Conservation (phyloP, 2,888 invertebrate genomes). For the Lepidonotus clava region DNA sequence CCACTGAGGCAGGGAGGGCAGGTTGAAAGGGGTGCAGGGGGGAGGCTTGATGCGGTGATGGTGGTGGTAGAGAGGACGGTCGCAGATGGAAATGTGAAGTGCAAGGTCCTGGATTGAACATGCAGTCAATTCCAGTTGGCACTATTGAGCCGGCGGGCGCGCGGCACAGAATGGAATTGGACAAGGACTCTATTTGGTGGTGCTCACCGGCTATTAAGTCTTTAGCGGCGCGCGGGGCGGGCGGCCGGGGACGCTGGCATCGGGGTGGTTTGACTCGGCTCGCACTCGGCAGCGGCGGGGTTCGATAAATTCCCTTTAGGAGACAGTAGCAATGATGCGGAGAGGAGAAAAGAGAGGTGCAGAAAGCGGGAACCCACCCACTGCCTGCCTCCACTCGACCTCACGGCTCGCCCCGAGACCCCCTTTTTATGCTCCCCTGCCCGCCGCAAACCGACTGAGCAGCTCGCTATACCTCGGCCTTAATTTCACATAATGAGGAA, state of each 20-base stretch:
- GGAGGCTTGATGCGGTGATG: neutral
- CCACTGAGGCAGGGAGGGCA: neutral
- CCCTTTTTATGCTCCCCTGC: too few species aligned
- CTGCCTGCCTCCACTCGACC: neutral
- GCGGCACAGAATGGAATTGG: neutral
- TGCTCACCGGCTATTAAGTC: conserved; percentile 11
- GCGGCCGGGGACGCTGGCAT: too few species aligned
- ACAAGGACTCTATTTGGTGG: conserved; percentile 9
- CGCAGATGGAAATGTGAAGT: conserved; percentile 10
- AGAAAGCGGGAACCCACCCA: neutral
- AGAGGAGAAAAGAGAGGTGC: too few species aligned
- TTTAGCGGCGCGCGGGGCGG: neutral
- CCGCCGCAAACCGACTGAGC: too few species aligned
- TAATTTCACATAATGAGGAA: too few species aligned
- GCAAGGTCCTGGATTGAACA: conserved; percentile 18
- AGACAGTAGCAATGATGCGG: too few species aligned
- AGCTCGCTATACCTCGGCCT: neutral
- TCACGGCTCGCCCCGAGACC: neutral
- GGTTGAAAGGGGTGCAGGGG: neutral
- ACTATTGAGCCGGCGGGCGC: neutral
- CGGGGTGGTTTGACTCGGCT: too few species aligned
- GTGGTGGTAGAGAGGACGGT: neutral
- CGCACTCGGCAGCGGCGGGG: too few species aligned
- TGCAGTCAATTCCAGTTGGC: conserved; percentile 13
- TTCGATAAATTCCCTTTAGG: too few species aligned